Evolutionary conservation across 2,797 vertebrate species (phyloP), one percentile per base, ranked within the genome.

Genomic region (Pseudochirops corinnae): DNA sequence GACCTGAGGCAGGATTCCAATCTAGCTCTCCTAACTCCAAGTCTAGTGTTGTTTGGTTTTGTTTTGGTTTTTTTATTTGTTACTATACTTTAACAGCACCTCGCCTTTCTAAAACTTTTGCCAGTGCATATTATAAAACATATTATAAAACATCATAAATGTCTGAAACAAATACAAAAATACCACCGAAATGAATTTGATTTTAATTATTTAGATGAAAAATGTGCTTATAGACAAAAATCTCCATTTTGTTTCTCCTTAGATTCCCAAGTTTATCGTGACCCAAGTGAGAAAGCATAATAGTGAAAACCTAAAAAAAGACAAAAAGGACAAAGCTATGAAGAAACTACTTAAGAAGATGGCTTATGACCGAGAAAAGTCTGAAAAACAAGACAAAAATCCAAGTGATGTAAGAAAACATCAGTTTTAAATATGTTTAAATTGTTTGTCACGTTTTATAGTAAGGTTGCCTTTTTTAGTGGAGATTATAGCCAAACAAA

Each of bases 251-350:
- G 24, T 97, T 95, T 97, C 50, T 94, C 18, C 46, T 0, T 97
- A 99, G 99, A 99, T 99, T 97, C 99, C 99, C 0, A 99, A 99
- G 98, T 99, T 99, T 98, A 99, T 99, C 97, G 98, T 99, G 98
- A 99, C 98, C 95, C 99, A 99, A 99, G 99, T 99, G 94, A 99
- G 99, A 96, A 99, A 99, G 26, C 99, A 99, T 95, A 99, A 99
- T 97, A 98, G 98, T 60, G 99, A 99, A 98, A 99, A 98, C 92
- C 99, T 99, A 90, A 99, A 98, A 95, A 99, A 99, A 98, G 98
- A 99, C 62, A 99, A 98, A 94, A 99, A 99, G 95, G 99, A 99
- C 94, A 98, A 98, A 97, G 99, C 99, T 5, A 97, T 99, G 93
- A 99, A 99, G 97, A 99, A 99, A 95, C 98, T 99, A 93, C 98